Percentiles rank a stretch among this genome's conserved stretches.
phyloP scores from a whole-genome alignment of 2,888 invertebrate species.

The Chrysolina oricalcia region DNA sequence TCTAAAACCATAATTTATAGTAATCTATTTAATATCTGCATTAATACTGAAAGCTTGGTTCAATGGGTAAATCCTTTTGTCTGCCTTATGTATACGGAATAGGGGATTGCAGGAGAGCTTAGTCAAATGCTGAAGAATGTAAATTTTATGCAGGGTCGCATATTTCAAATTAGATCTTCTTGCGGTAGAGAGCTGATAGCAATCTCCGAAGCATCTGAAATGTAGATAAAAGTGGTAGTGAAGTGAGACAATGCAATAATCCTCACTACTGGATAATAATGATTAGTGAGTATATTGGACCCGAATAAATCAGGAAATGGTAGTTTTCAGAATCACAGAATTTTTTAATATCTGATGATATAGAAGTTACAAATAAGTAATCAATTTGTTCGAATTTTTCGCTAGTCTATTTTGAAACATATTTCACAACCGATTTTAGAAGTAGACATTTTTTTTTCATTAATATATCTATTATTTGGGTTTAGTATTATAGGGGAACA shows the following conservation, averaged over 20 bases:
- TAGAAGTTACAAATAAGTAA: too few species aligned
- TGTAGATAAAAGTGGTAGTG: background rate
- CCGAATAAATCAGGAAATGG: too few species aligned
- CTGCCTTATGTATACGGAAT: constrained; percentile 35
- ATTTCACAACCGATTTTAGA: too few species aligned
- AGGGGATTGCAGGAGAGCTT: constrained; percentile 18
- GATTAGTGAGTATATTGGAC: background rate
- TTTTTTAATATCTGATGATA: too few species aligned
- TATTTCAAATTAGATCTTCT: constrained; percentile 26
- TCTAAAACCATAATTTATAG: constrained; percentile 53
- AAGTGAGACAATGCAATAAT: too few species aligned
- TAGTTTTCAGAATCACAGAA: too few species aligned
- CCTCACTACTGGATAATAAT: background rate
- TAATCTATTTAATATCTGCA: constrained; percentile 54
- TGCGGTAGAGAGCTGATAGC: constrained; percentile 2
- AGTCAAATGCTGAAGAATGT: constrained; percentile 32
- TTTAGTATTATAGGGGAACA: too few species aligned
- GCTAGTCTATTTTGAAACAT: too few species aligned
- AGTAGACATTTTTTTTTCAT: too few species aligned
- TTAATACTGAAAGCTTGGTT: constrained; percentile 47
- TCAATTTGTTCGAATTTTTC: too few species aligned
- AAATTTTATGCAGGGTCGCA: constrained; percentile 29
- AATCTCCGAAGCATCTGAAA: background rate
- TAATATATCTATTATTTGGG: too few species aligned
- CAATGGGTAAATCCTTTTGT: constrained; percentile 48